These are phyloP conservation scores for Acronicta leporina DNA, from an alignment of 2,888 invertebrate species.

Conservation along the genomic window DNA sequence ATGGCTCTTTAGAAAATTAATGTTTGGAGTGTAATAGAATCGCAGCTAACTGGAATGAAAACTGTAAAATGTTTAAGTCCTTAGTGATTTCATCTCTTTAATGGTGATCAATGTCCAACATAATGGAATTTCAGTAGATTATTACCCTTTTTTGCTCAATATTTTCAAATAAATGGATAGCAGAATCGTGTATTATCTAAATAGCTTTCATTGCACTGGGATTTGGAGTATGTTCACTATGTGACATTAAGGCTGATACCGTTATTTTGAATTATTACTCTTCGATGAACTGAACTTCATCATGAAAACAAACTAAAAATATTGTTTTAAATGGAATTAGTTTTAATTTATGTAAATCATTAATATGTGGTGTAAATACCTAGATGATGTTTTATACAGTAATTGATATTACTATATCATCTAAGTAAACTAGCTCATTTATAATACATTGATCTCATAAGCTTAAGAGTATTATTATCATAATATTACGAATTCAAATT, in stretches of 20 bases:
- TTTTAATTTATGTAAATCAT: not conserved
- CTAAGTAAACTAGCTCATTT: conserved; percentile 9
- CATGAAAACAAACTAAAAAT: not conserved
- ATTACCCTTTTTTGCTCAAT: not conserved
- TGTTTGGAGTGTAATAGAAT: too few species aligned
- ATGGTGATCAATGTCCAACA: not conserved
- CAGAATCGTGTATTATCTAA: too few species aligned
- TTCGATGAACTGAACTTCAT: not conserved
- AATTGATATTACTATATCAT: conserved; percentile 6
- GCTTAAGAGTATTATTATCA: not conserved
- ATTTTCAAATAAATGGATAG: too few species aligned
- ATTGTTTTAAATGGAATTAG: conserved; percentile 13
- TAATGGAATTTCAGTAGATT: not conserved
- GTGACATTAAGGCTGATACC: conserved; percentile 27
- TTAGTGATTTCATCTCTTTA: not conserved
- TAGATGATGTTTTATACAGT: conserved; percentile 33
- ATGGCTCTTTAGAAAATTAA: too few species aligned
- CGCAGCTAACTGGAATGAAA: too few species aligned
- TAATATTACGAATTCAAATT: not conserved
- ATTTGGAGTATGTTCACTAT: conserved; percentile 9
- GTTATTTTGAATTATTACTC: not conserved
- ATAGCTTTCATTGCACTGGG: conserved; percentile 9
- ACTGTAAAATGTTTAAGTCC: not conserved
- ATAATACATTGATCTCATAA: conserved; percentile 20
- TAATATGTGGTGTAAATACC: conserved; percentile 22